Evolutionary conservation across 53 echinoderm and acorn worm genomes (phyloP).

Genomic region (Paracentrotus lividus): DNA sequence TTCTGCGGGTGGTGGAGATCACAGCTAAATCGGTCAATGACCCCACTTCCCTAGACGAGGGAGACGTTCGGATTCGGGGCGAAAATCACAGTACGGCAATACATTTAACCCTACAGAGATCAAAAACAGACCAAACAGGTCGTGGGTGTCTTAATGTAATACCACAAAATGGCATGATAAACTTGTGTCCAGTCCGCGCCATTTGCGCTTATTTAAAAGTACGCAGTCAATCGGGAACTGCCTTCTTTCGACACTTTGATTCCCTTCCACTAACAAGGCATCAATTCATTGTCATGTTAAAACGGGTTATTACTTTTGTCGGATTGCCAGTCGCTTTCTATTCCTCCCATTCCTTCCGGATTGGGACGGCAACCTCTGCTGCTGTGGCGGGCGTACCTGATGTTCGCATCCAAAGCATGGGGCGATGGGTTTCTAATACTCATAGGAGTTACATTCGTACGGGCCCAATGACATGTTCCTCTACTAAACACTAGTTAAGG

Average conservation of each 20-base stretch:
- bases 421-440: neutral
- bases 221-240: neutral
- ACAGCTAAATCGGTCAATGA: neutral
- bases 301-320: neutral
- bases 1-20: too few species aligned
- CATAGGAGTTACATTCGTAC: constrained; percentile 9
- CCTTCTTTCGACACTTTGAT: too few species aligned
- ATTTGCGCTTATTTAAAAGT: neutral
- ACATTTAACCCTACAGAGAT: neutral
- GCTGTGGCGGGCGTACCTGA: neutral
- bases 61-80: neutral
- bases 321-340: neutral
- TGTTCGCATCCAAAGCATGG: neutral
- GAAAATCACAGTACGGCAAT: neutral
- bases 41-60: neutral
- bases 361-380: too few species aligned
- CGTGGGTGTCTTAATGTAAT: neutral
- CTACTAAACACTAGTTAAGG: too few species aligned
- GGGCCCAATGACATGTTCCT: too few species aligned
- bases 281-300: neutral
- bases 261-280: too few species aligned
- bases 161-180: too few species aligned
- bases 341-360: neutral
- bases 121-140: neutral
- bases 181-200: neutral